Percentiles rank a stretch among this genome's conserved stretches.
phyloP scores from a whole-genome alignment of 2,797 vertebrate genomes.

The Chiroxiphia lanceolata region DNA sequence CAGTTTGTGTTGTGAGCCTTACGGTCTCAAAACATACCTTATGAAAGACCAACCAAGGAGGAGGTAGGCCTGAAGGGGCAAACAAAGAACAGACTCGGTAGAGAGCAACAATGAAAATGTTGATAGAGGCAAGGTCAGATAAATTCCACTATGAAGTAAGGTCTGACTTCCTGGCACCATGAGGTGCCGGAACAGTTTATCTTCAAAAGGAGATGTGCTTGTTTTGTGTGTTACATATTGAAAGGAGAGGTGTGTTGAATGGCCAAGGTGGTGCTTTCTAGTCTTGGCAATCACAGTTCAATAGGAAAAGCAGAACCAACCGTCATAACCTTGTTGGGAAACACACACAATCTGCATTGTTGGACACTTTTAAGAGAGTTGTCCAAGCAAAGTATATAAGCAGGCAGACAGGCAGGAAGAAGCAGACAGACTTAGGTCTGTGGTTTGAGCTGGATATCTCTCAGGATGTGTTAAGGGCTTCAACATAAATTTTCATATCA shows the following conservation, averaged over 20 bases:
- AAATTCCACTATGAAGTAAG: background rate
- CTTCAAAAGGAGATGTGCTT: background rate
- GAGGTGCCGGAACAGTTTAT: background rate
- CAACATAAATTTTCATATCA: background rate
- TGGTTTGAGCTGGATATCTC: background rate
- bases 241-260: background rate
- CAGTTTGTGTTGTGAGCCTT: background rate
- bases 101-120: background rate
- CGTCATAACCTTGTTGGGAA: background rate
- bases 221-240: background rate
- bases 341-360: background rate
- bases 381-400: background rate
- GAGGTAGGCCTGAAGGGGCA: background rate
- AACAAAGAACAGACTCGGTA: background rate
- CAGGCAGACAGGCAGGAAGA: background rate
- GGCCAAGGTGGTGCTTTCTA: background rate
- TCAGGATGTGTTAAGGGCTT: background rate
- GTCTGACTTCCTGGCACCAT: background rate
- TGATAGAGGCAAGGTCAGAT: background rate
- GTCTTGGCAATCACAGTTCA: background rate
- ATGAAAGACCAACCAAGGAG: background rate
- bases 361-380: background rate
- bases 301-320: background rate
- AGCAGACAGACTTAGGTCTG: background rate
- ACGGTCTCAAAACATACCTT: background rate